Evolutionary conservation across 2,888 invertebrate genomes (phyloP).

Genomic region (Halictus ligatus): DNA sequence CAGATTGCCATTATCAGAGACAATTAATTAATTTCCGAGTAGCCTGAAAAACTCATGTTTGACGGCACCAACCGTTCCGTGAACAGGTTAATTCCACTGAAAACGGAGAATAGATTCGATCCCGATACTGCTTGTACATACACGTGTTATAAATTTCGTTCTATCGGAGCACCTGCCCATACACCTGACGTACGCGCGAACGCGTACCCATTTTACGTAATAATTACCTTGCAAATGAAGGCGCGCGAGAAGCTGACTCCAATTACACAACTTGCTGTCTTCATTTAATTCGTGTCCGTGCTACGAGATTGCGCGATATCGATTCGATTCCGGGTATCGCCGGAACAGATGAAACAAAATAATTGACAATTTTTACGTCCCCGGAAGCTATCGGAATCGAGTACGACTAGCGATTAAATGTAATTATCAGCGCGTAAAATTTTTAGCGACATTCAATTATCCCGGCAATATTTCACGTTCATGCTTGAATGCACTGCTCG

Average conservation of each 20-base stretch:
- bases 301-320: background rate
- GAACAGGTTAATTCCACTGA: conserved; percentile 11
- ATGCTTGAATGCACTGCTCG: too few species aligned
- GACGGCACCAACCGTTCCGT: background rate
- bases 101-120: conserved; percentile 36
- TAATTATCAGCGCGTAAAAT: background rate
- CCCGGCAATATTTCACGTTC: background rate
- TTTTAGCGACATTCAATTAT: background rate
- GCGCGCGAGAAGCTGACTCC: conserved; percentile 14
- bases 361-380: conserved; percentile 6
- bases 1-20: background rate
- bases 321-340: background rate
- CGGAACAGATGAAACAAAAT: background rate
- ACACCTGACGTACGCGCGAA: conserved; percentile 31
- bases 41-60: background rate
- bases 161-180: conserved; percentile 40
- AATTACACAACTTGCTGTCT: conserved; percentile 30
- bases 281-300: conserved; percentile 2
- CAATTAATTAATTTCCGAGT: conserved; percentile 27
- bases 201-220: conserved; percentile 29
- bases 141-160: conserved; percentile 34
- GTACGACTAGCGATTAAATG: background rate
- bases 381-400: background rate
- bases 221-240: conserved; percentile 39
- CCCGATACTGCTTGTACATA: conserved; percentile 27